phyloP scores from a whole-genome alignment of 2,797 vertebrate species.

The Tragelaphus oryx region DNA sequence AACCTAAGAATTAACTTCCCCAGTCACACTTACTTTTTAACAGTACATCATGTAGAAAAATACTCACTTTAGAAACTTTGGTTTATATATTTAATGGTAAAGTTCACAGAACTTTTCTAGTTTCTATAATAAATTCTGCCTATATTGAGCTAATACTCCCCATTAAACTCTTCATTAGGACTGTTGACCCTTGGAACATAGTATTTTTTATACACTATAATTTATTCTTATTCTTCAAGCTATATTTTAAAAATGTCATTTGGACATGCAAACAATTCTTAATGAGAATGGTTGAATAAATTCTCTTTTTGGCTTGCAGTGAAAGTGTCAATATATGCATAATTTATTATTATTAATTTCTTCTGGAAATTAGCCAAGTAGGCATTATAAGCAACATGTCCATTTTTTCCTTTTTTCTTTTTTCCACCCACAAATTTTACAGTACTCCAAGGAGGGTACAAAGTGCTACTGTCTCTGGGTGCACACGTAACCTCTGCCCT shows the following conservation, averaged over 20 bases:
- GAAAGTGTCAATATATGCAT: background rate
- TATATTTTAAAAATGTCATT: background rate
- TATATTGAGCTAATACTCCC: background rate
- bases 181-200: background rate
- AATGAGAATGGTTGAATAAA: conserved; percentile 9
- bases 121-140: background rate
- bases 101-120: background rate
- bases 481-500: background rate
- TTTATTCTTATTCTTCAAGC: background rate
- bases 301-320: background rate
- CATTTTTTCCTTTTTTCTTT: background rate
- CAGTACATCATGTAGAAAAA: background rate
- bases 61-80: background rate
- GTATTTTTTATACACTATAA: background rate
- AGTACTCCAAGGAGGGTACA: background rate
- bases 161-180: background rate
- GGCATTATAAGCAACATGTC: background rate
- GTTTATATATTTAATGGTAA: background rate
- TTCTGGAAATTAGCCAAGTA: conserved; percentile 5
- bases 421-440: background rate
- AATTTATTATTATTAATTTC: background rate
- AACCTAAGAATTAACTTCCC: background rate
- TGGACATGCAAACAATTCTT: background rate
- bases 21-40: background rate
- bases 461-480: background rate